Evolutionary conservation across 2,797 vertebrate genomes (phyloP).

Genomic region (Catamblyrhynchus diadema): DNA sequence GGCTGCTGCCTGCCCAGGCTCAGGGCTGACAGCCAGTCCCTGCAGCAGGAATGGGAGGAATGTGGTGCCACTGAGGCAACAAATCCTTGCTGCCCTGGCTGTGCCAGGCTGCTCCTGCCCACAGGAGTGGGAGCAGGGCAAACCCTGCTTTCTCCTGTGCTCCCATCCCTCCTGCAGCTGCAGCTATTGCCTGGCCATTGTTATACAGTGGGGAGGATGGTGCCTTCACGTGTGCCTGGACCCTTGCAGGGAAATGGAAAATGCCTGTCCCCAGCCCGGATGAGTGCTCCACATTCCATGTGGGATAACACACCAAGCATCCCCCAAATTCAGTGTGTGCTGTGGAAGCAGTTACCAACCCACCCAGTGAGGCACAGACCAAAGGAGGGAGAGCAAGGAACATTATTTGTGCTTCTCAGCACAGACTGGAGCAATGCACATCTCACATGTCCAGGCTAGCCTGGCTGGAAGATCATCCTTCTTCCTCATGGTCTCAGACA

Average conservation of each 20-base stretch:
- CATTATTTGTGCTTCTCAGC: neutral
- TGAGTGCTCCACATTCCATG: rapidly evolving
- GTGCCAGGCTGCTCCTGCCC: neutral
- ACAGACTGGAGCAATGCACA: neutral
- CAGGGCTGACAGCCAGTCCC: neutral
- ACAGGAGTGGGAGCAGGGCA: neutral
- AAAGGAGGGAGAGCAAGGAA: neutral
- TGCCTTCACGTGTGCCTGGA: neutral
- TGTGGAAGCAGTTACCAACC: neutral
- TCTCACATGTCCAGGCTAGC: neutral
- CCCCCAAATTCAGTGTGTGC: rapidly evolving
- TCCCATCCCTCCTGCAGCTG: neutral
- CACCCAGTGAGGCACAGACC: rapidly evolving
- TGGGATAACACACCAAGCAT: neutral
- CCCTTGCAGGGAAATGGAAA: neutral
- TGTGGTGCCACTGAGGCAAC: neutral
- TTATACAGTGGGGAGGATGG: rapidly evolving
- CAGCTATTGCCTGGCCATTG: neutral
- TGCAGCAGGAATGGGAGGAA: neutral
- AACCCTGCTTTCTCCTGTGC: neutral
- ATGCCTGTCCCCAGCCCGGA: neutral
- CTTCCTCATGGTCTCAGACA: neutral
- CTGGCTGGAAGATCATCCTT: neutral
- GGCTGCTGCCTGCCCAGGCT: neutral
- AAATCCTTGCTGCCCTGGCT: neutral